Evolutionary conservation across 2,113 vertebrate genomes (phyloP), one percentile per base, ranked within the genome.

Genomic region (Peromyscus californicus): DNA sequence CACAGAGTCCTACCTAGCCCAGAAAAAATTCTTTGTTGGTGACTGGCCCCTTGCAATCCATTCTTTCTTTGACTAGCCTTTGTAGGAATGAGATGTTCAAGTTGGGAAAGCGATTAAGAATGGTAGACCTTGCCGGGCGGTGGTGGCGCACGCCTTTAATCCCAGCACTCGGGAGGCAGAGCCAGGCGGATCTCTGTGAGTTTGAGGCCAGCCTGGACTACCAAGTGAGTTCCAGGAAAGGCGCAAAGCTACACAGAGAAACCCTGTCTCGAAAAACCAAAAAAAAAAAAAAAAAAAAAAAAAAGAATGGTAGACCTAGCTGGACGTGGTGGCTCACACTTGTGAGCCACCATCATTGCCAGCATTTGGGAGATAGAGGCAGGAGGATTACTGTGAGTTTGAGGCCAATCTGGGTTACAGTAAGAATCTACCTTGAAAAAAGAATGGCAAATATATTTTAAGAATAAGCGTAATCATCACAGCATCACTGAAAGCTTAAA

Each of bases 31-130:
- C 54, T 93, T 69, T 88, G 69, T 85, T 93, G 61, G 26, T 26
- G 5, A 51, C 7, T 11, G 69, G 83, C 70, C 45, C 3, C 4
- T 13, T 15, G 65, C 36, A 48, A 70, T 45, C 33, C 48, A 17
- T 4, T 21, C 70, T 78, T 57, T 36, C 21, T 92, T 91, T 42
- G 39, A 95, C 31, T 69, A 9, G 39, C 91, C 17, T 80, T 17
- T 54, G 42, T 94, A 26, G 59, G 42, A 88, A 96, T 96, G 61
- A 48, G 69, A 59, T 85, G 26, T 42, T 88, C n/a, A 85, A 96
- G 5, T 54, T 36, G 31, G 54, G 36, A 67, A 92, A 67, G 59
- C 63, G 15, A 89, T n/a, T 79, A 33, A 93, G 45, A 89, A 79
- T 89, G 59, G 26, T n/a, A 57, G 48, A 10, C 45, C 0, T 45